Conservation (phyloP, 1,140 invertebrate genomes). For the Melitaea cinxia region DNA sequence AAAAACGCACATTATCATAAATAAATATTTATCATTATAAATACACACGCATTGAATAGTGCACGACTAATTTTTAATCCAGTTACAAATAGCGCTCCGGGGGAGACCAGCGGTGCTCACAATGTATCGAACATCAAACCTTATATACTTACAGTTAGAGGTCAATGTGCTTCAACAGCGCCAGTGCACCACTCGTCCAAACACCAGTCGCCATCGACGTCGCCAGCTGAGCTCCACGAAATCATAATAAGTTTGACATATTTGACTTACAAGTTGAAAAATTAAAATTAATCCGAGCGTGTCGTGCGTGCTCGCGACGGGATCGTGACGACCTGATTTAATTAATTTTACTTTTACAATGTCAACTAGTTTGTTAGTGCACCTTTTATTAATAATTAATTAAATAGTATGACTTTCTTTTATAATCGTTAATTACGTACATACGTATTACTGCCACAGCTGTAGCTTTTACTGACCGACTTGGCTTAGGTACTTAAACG, state of each 20-base stretch:
- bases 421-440: not conserved
- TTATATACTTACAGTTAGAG: not conserved
- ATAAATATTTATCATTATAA: conserved; percentile 16
- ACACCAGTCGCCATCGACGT: conserved; percentile 14
- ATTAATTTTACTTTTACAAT: not conserved
- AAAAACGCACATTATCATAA: conserved; percentile 4
- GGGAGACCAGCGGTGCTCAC: conserved; percentile 8
- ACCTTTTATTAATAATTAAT: not conserved
- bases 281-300: not conserved
- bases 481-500: too few relatives aligned
- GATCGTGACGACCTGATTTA: not conserved
- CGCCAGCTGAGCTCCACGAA: conserved; percentile 5
- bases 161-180: not conserved
- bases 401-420: not conserved
- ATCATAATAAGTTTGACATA: conserved; percentile 10
- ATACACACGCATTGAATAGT: conserved; percentile 13
- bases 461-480: too few relatives aligned
- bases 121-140: not conserved
- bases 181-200: not conserved
- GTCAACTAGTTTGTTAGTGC: not conserved
- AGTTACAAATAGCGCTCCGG: conserved; percentile 17
- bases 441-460: too few relatives aligned
- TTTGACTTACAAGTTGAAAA: conserved; percentile 7
- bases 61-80: conserved; percentile 19
- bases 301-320: not conserved